phyloP scores from a whole-genome alignment of 1,140 invertebrate genomes.

The Drosophila sp. region DNA sequence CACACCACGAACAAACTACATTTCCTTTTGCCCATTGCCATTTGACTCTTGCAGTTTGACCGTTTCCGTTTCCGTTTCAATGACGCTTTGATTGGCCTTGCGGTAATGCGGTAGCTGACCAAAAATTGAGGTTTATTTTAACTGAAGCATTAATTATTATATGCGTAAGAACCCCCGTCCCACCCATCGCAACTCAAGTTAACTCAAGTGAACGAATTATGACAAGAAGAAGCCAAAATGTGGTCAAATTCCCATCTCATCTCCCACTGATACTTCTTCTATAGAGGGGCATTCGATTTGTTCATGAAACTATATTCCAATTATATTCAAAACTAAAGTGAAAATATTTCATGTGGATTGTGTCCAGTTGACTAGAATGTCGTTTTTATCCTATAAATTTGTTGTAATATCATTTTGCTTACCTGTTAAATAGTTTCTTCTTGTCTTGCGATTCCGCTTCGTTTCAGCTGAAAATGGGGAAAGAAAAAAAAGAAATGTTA shows the following conservation, averaged over 20 bases:
- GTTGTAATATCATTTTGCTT: not conserved
- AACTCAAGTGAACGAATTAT: not conserved
- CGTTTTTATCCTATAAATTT: not conserved
- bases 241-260: not conserved
- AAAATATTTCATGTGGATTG: too few relatives aligned
- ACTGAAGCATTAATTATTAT: conserved; percentile 68
- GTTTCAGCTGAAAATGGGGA: not conserved
- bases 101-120: conserved; percentile 42
- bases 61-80: conserved; percentile 77
- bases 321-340: too few relatives aligned
- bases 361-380: too few relatives aligned
- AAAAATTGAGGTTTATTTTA: conserved; percentile 39
- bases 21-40: conserved; percentile 74
- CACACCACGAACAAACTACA: conserved; percentile 52
- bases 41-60: conserved; percentile 68
- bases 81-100: conserved; percentile 79
- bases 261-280: not conserved
- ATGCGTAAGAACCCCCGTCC: conserved; percentile 2
- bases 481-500: not conserved
- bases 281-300: too few relatives aligned
- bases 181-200: not conserved
- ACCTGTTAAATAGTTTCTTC: conserved; percentile 8
- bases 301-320: too few relatives aligned
- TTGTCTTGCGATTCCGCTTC: conserved; percentile 8
- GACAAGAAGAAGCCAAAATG: not conserved